Percentiles rank a stretch among this genome's conserved stretches.
Evolutionary conservation across 2,888 invertebrate genomes (phyloP).

Genomic region (Mycogona germanica): DNA sequence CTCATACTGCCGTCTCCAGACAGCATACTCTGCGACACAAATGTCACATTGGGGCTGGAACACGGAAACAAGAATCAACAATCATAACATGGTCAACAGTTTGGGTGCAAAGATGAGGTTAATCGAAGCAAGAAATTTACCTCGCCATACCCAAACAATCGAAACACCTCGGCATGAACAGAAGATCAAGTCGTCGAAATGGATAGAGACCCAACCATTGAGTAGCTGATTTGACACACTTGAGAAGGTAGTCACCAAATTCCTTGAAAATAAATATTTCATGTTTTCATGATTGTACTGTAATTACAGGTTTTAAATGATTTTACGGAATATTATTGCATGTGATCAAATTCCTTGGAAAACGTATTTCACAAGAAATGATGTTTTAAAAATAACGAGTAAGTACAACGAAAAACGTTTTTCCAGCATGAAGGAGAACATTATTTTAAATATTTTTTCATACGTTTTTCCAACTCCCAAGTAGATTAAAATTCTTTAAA

Average conservation of each 20-base stretch:
- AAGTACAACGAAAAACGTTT: no score
- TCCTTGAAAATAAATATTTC: neutral
- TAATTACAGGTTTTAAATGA: no score
- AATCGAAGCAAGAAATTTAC: no score
- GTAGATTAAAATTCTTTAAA: neutral
- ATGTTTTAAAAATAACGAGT: neutral
- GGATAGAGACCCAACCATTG: constrained; percentile 31
- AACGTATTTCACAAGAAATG: neutral
- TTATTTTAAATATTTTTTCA: no score
- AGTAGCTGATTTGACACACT: constrained; percentile 5
- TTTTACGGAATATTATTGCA: neutral
- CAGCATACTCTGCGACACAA: constrained; percentile 34
- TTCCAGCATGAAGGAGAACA: no score
- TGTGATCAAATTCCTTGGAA: neutral
- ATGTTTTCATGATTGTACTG: no score
- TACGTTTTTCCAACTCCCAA: no score
- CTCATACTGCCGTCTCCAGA: constrained; percentile 28
- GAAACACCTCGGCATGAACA: constrained; percentile 31
- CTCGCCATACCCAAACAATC: constrained; percentile 27
- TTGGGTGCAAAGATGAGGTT: no score
- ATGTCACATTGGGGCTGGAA: constrained; percentile 33
- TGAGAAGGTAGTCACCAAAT: neutral
- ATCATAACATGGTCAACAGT: neutral
- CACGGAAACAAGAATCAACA: neutral
- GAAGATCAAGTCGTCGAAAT: constrained; percentile 32